A percentile compares a stretch with the other conserved stretches of the same genome.
Conservation (phyloP, 1,140 invertebrate genomes). For the Lasioglossum baleicum region DNA sequence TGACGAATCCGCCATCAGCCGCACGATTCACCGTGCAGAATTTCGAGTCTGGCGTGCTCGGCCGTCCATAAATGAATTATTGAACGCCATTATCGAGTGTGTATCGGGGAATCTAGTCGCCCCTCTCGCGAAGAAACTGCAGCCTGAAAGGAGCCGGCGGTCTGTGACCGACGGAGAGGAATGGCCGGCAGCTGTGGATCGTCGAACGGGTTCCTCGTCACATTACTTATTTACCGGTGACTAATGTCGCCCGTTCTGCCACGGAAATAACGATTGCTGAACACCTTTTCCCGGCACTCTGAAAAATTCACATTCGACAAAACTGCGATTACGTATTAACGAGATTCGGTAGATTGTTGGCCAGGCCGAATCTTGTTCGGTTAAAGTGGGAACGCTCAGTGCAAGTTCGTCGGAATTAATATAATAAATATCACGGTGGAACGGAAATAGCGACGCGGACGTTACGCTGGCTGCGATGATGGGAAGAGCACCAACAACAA, state of each 20-base stretch:
- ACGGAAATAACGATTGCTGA: constrained; percentile 9
- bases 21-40: neutral
- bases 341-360: no score
- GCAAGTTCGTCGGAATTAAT: no score
- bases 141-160: neutral
- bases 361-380: no score
- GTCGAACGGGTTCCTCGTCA: constrained; percentile 18
- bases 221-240: constrained; percentile 40
- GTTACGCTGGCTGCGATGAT: no score
- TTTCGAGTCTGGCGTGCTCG: neutral
- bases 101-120: constrained; percentile 2
- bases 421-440: no score
- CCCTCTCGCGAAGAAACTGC: constrained; percentile 7
- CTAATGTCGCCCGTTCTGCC: constrained; percentile 7
- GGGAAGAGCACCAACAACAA: no score
- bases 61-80: constrained; percentile 1
- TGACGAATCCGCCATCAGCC: neutral
- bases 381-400: no score
- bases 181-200: constrained; percentile 2
- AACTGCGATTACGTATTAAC: no score
- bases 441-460: no score
- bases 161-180: constrained; percentile 24
- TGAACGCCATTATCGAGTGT: neutral
- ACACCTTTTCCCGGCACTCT: no score
- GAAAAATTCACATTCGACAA: no score